Evolutionary conservation across 2,888 invertebrate genomes (phyloP), one percentile per base, ranked within the genome.

Genomic region (Timema podura): DNA sequence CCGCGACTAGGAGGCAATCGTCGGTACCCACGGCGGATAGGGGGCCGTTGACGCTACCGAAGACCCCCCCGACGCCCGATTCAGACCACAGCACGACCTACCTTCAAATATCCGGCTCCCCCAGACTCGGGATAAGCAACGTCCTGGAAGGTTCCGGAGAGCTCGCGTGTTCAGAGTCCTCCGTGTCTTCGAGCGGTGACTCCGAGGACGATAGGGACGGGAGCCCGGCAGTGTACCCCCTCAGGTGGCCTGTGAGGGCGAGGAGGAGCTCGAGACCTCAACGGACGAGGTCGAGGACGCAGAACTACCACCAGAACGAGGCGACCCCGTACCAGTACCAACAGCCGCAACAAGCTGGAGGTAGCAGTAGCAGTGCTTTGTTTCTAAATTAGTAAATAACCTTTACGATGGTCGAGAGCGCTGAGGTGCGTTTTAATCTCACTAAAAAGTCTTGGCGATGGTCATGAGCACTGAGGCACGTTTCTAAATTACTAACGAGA

Each of bases 121-220:
- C 69, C n/a, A 64, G 57, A 3, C 13, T 61, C 5, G 57, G 48
- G 11, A 48, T 49, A 8, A n/a, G 49, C 15, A n/a, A 65, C 47
- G n/a, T 68, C n/a, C 61, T 68, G 13, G 72, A 70, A 44, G 72
- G 70, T 13, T 72, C 72, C n/a, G 72, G 70, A 15, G 70, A 70
- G 48, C 67, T 70, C 11, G 70, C 66, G 10, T 70, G 68, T 48
- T 72, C 72, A 16, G 72, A 72, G 44, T 70, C 70, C 6, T 72
- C 72, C 30, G 59, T 67, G n/a, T 64, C 65, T 10, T 70, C 69
- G 5, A 65, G 59, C 45, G 48, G 57, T 49, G 70, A 65, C 11
- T 51, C 61, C 15, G 72, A 69, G 48, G 16, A 16, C n/a, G 71
- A 68, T 9, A 44, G 44, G 15, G 64, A 54, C 10, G 30, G 48